These are phyloP conservation scores for Tachina fera DNA, from an alignment of 2,888 invertebrate species.

Conservation along the genomic window DNA sequence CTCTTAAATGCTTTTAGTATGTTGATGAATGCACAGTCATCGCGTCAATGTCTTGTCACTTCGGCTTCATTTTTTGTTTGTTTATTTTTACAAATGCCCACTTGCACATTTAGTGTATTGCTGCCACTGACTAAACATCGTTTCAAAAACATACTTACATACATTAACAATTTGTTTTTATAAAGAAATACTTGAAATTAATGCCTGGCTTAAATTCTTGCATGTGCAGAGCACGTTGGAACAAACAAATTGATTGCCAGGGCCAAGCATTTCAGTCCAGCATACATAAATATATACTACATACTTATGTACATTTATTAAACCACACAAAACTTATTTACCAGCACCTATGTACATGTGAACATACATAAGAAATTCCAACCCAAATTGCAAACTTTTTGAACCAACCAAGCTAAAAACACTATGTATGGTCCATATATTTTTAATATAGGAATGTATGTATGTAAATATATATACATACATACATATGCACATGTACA, in stretches of 20 bases:
- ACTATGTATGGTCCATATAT: too few relatives aligned
- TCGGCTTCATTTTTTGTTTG: background rate
- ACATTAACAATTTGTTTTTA: conserved; percentile 76
- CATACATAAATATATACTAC: background rate
- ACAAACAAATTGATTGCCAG: conserved; percentile 70
- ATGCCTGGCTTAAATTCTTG: conserved; percentile 82
- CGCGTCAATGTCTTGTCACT: conserved; percentile 23
- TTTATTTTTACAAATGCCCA: background rate
- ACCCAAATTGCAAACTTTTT: too few relatives aligned
- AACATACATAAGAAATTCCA: too few relatives aligned
- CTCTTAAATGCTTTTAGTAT: background rate
- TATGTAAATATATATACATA: too few relatives aligned
- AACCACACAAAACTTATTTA: too few relatives aligned
- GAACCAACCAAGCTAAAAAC: too few relatives aligned
- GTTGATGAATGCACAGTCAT: conserved; percentile 1
- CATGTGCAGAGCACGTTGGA: conserved; percentile 72
- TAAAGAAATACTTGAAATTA: conserved; percentile 79
- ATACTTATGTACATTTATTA: too few relatives aligned
- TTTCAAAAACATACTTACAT: background rate
- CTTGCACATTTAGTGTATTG: background rate
- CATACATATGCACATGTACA: too few relatives aligned
- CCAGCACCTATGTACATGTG: too few relatives aligned
- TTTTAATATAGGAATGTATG: too few relatives aligned
- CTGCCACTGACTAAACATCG: background rate
- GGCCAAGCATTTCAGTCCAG: conserved; percentile 23